Conservation (phyloP, 2,113 vertebrate genomes). For the Eulemur rufifrons region DNA sequence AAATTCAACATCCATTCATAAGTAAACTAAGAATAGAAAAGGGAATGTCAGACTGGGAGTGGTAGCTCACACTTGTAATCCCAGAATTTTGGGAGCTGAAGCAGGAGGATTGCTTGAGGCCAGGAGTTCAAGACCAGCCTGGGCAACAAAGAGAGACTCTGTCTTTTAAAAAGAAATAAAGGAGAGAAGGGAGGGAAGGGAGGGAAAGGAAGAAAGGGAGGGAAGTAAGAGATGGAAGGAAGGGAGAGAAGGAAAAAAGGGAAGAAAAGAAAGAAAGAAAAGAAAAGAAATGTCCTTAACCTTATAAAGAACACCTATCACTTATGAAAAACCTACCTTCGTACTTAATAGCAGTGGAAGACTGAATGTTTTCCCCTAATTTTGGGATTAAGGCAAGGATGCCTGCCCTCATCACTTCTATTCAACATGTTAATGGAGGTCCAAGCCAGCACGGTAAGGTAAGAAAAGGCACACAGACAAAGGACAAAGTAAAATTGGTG, state of each 20-base stretch:
- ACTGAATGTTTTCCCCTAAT: neutral
- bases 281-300: neutral
- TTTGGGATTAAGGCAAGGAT: neutral
- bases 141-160: too few species aligned
- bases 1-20: neutral
- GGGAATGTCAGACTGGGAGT: too few species aligned
- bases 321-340: neutral
- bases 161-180: too few species aligned
- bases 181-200: too few species aligned
- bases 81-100: too few species aligned
- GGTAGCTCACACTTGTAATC: too few species aligned
- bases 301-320: neutral
- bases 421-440: neutral
- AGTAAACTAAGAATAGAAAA: neutral
- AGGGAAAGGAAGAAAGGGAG: too few species aligned
- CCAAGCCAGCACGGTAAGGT: neutral
- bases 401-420: neutral
- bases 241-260: too few species aligned
- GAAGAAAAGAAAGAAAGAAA: too few species aligned
- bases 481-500: neutral
- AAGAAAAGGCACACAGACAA: neutral
- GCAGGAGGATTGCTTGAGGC: too few species aligned
- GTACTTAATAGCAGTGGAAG: neutral
- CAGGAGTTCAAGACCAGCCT: too few species aligned
- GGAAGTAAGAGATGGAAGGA: too few species aligned